Base-by-base conservation (phyloP, 2,888 invertebrate genomes). In the Aricia artaxerxes region DNA sequence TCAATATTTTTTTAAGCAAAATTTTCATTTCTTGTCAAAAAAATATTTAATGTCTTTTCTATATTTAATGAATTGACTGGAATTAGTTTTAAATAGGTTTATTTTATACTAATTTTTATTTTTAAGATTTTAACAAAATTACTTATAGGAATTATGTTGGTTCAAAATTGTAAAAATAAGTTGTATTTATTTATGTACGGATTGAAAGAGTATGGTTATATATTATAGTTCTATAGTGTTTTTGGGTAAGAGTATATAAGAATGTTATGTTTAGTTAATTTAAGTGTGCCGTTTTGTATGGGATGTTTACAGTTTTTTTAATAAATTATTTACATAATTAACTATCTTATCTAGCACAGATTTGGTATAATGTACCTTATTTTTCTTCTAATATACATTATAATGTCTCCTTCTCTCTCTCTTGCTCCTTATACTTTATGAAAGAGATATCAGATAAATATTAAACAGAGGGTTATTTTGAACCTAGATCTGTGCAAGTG, bases 201-300 rank as follows among this genome's bases (percentile, higher is more conserved):
- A 75, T 53, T 35, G 53, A 69, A 35, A 16, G 13, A 35, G 53
- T 78, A 53, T 24, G 69, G 24, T 44, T 64, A 35, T 35, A 35
- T 76, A 76, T 53, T 35, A 76, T 76, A 57, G 75, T 79, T 77
- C 69, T 77, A 72, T 69, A 77, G 75, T 76, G 31, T 73, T 69
- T 80, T 69, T 77, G 73, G 60, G 73, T 78, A 78, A 80, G 73
- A 75, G 73, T 69, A 73, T 69, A 38, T 78, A 77, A 40, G 44
- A 77, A 79, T 79, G 35, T 69, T 53, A 77, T 79, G 40, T 73
- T 79, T 77, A 53, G 60, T 53, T 79, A 44, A 38, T n/a, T 13
- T 78, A 77, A 72, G 73, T 75, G 64, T 24, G 35, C 35, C 3
- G 53, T 76, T 53, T 53, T 76, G 53, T 76, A 57, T 57, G 76